Base-by-base conservation (phyloP, 2,113 vertebrate genomes). In the Neogale vison region DNA sequence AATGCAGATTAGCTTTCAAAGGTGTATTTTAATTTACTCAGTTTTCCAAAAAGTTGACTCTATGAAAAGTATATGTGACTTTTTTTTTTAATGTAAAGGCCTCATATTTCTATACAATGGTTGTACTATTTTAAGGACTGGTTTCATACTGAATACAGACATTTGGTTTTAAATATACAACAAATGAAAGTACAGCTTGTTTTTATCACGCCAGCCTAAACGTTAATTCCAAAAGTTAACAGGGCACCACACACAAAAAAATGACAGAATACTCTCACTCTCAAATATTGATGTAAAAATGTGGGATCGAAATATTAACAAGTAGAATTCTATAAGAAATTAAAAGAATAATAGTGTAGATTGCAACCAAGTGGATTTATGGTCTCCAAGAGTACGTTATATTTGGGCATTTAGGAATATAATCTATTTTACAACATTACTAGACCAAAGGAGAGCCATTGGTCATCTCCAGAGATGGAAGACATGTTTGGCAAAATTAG, bases 181-280 rank as follows among this genome's bases (percentile, higher is more conserved):
- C 42, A 95, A 45, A 81, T 69, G 23, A 90, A 95, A 97, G 59
- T 93, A 45, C 14, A 55, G 31, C 7, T 90, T 94, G 57, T 34
- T 93, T 96, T 95, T 88, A 45, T 80, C 50, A 85, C 36, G 13
- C 7, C 42, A 80, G 9, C 42, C 84, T 63, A 42, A 76, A 84
- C 8, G 45, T 36, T 52, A 61, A 61, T 80, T 88, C 65, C 42
- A 57, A 84, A 95, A 55, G 79, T 88, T 93, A 88, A 84, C 65
- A 94, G 77, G 81, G 34, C 14, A 57, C 76, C 42, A 52, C 4
- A 26, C 8, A 88, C n/a, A n/a, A n/a, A 92, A 65, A 86, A 76
- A 47, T n/a, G 20, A 88, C 17, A n/a, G 4, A 81, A 36, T 42
- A 34, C 26, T 80, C 29, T 90, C 47, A 45, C 36, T 80, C 31